Conservation (phyloP, 1,140 invertebrate species). For the Drosophila virilis region DNA sequence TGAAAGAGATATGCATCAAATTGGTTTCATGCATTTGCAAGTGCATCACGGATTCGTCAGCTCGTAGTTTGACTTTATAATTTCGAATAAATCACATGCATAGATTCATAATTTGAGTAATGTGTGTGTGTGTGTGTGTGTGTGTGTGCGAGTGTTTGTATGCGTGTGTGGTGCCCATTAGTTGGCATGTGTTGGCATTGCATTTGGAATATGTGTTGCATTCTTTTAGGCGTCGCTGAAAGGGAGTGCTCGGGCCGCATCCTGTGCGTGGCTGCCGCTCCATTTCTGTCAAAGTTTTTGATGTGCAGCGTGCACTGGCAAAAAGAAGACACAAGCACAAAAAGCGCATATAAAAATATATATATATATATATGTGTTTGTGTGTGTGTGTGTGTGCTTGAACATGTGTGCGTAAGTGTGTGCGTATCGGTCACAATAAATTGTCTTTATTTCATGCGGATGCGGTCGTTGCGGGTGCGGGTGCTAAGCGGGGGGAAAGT, state of each 20-base stretch:
- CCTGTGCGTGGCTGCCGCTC: constrained; percentile 66
- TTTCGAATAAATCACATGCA: constrained; percentile 4
- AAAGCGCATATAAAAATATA: constrained; percentile 47
- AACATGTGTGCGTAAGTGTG: constrained; percentile 29
- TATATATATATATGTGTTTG: neutral
- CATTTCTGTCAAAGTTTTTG: constrained; percentile 77
- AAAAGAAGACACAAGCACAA: constrained; percentile 37
- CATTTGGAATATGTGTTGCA: constrained; percentile 49
- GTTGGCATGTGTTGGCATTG: constrained; percentile 30
- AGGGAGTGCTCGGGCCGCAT: constrained; percentile 31
- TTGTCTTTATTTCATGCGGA: constrained; percentile 74
- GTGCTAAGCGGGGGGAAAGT: constrained; percentile 8
- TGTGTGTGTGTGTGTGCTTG: neutral
- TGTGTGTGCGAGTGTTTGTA: neutral
- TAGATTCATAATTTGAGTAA: neutral
- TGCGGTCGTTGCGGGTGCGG: constrained; percentile 40
- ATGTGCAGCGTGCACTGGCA: constrained; percentile 47
- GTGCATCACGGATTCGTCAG: constrained; percentile 6
- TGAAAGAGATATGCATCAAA: neutral
- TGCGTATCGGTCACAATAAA: constrained; percentile 75
- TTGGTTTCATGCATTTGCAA: neutral
- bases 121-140: neutral
- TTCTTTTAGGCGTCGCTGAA: constrained; percentile 38
- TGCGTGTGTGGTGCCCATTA: constrained; percentile 5
- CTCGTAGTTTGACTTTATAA: constrained; percentile 3